Evolutionary conservation across 1,140 invertebrate genomes (phyloP).

Genomic region (Coenobita brevimanus): DNA sequence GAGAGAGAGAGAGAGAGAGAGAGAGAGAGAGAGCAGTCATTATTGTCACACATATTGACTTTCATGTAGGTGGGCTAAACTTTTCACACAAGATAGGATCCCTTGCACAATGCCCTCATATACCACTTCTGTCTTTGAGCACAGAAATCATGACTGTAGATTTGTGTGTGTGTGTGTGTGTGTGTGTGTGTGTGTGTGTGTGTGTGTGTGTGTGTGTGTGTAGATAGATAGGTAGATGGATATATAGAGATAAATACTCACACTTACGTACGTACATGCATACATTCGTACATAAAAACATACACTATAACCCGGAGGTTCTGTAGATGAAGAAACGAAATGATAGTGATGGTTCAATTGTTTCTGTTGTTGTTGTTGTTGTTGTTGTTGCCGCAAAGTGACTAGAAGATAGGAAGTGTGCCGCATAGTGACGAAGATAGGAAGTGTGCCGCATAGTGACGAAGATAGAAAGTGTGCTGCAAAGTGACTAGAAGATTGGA

Average conservation of each 20-base stretch:
- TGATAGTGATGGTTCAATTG: too few relatives aligned
- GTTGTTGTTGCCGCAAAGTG: too few relatives aligned
- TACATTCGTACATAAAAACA: background rate
- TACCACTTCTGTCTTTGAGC: background rate
- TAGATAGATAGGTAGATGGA: background rate
- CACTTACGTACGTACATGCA: background rate
- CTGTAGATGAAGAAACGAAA: too few relatives aligned
- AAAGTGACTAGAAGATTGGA: too few relatives aligned
- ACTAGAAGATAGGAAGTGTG: too few relatives aligned
- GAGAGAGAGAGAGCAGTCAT: too few relatives aligned
- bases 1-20: too few relatives aligned
- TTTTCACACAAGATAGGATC: background rate
- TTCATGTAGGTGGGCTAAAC: background rate
- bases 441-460: too few relatives aligned
- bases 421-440: too few relatives aligned
- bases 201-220: background rate
- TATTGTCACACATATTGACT: background rate
- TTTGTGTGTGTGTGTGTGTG: background rate
- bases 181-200: conserved; percentile 18
- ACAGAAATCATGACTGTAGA: background rate
- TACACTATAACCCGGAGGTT: too few relatives aligned
- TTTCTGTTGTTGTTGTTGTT: too few relatives aligned
- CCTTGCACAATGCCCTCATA: background rate
- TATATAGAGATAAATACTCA: background rate
- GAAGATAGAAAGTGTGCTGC: too few relatives aligned